Conservation (phyloP, 2,888 invertebrate genomes). For the Halictus ligatus region DNA sequence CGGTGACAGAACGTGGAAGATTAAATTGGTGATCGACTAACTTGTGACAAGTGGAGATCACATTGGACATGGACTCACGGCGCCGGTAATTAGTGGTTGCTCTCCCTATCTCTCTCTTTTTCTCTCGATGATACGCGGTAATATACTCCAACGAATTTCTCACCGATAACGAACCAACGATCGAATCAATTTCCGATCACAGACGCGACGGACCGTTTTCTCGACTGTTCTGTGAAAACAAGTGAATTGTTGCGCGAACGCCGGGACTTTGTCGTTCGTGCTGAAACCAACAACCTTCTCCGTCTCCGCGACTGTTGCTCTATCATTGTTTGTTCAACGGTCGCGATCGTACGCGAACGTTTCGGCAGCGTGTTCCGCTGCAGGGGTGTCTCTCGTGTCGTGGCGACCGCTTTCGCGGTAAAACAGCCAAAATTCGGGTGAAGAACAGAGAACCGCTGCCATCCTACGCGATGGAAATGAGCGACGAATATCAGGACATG, state of each 20-base stretch:
- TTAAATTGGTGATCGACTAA: neutral
- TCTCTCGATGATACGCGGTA: neutral
- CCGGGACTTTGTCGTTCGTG: neutral
- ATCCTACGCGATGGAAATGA: constrained; percentile 92
- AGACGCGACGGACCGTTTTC: constrained; percentile 6
- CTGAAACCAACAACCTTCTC: neutral
- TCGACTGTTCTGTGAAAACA: neutral
- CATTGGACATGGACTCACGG: constrained; percentile 25
- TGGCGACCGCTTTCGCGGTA: constrained; percentile 63
- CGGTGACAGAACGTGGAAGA: constrained; percentile 29
- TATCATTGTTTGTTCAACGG: neutral
- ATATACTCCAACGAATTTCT: neutral
- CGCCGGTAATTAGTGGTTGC: constrained; percentile 16
- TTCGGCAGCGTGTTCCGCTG: constrained; percentile 46
- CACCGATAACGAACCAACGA: constrained; percentile 17
- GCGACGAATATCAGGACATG: constrained; percentile 82
- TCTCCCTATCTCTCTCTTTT: neutral
- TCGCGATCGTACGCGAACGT: constrained; percentile 27
- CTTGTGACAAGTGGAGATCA: neutral
- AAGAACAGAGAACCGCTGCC: constrained; percentile 95
- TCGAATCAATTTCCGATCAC: constrained; percentile 17
- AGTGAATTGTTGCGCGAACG: neutral
- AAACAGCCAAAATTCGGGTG: constrained; percentile 92
- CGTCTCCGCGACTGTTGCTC: neutral
- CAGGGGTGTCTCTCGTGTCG: constrained; percentile 58